Evolutionary conservation across 2,888 invertebrate genomes (phyloP).

Genomic region (Anticlea derivata): DNA sequence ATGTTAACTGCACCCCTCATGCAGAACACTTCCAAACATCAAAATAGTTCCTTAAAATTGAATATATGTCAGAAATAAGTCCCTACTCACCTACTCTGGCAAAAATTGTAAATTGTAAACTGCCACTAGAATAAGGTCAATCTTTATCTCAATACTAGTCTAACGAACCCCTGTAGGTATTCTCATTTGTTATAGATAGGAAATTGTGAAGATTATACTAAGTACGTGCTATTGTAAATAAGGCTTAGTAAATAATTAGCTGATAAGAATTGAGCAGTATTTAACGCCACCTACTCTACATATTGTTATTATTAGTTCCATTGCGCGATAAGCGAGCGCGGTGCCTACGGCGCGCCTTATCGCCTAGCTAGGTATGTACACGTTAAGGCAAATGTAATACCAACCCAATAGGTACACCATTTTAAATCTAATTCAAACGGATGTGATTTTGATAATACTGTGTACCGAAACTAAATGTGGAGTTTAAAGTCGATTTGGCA

Average conservation of each 20-base stretch:
- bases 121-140: slow-evolving; percentile 10
- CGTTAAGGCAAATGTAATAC: slow-evolving; percentile 1
- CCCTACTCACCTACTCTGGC: background rate
- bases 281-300: slow-evolving; percentile 37
- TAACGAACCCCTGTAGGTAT: slow-evolving; percentile 38
- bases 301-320: slow-evolving; percentile 21
- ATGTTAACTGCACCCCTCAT: background rate
- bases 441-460: slow-evolving; percentile 21
- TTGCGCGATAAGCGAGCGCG: slow-evolving; percentile 1
- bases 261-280: slow-evolving; percentile 49
- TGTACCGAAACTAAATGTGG: slow-evolving; percentile 21
- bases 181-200: slow-evolving; percentile 17
- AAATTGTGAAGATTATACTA: slow-evolving; percentile 14
- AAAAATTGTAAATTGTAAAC: background rate
- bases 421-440: slow-evolving; percentile 17
- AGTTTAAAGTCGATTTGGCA: slow-evolving; percentile 30
- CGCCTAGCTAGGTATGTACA: background rate
- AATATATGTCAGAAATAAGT: background rate
- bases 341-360: slow-evolving; percentile 6
- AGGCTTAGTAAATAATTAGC: slow-evolving; percentile 38
- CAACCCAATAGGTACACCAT: background rate
- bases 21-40: too few species aligned
- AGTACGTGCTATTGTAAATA: slow-evolving; percentile 39
- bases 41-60: background rate
- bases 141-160: slow-evolving; percentile 43